phyloP scores from a whole-genome alignment of 2,113 vertebrate genomes.

The Dicrurus megarhynchus region DNA sequence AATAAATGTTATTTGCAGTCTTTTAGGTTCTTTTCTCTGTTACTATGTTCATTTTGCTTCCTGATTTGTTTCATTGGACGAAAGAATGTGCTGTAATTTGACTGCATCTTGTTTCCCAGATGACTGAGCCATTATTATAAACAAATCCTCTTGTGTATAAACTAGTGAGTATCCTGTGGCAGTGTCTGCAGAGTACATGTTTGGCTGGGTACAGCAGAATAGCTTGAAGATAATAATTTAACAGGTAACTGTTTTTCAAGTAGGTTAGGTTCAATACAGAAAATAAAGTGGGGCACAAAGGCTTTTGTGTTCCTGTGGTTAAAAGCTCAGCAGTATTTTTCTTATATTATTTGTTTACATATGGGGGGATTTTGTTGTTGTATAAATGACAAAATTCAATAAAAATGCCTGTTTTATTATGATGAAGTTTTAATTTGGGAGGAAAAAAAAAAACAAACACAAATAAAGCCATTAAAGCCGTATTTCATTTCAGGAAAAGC shows the following conservation, averaged over 20 bases:
- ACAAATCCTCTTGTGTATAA: constrained; percentile 15
- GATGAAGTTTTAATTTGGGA: neutral
- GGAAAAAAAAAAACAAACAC: neutral
- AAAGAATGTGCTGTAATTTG: neutral
- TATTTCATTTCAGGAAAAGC: neutral
- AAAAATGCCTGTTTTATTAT: neutral
- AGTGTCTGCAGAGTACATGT: neutral
- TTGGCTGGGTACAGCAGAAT: neutral
- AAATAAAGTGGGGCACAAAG: neutral
- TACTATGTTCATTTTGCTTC: neutral
- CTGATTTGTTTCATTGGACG: neutral
- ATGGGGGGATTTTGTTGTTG: neutral
- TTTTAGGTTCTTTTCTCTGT: neutral
- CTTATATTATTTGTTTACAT: neutral
- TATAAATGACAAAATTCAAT: neutral
- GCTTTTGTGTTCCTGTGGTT: neutral
- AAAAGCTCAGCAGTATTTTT: neutral
- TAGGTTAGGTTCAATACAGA: neutral
- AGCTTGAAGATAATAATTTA: neutral
- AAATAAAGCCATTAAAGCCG: neutral
- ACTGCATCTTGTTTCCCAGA: neutral
- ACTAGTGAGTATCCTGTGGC: neutral
- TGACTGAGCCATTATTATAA: constrained; percentile 26
- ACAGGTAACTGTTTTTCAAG: neutral
- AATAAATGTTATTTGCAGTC: neutral